phyloP scores from a whole-genome alignment of 2,888 invertebrate genomes.

The Dryobotodes eremita region DNA sequence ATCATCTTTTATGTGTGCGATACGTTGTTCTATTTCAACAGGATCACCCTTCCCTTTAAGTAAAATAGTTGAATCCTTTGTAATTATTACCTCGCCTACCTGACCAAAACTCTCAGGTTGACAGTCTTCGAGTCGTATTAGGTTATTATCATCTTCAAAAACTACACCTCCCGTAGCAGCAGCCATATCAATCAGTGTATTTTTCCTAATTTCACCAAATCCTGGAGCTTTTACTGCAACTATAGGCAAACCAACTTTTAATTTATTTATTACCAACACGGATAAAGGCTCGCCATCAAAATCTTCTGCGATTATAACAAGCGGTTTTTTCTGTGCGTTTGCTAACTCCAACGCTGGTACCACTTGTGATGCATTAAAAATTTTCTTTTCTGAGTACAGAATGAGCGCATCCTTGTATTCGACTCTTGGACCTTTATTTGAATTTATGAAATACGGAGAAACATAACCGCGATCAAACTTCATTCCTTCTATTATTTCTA shows the following conservation, averaged over 20 bases:
- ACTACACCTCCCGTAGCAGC: slow-evolving; percentile 97
- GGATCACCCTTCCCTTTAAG: slow-evolving; percentile 94
- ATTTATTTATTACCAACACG: slow-evolving; percentile 96
- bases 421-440: slow-evolving; percentile 98
- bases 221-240: slow-evolving; percentile 99
- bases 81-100: slow-evolving; percentile 96
- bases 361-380: slow-evolving; percentile 97
- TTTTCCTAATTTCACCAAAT: slow-evolving; percentile 98
- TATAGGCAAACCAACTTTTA: slow-evolving; percentile 97
- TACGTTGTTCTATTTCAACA: slow-evolving; percentile 94
- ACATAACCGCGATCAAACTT: slow-evolving; percentile 99
- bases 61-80: slow-evolving; percentile 97
- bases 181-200: slow-evolving; percentile 97
- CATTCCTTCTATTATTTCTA: slow-evolving; percentile 99
- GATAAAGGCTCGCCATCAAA: slow-evolving; percentile 98
- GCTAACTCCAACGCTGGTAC: slow-evolving; percentile 99
- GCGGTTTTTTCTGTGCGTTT: slow-evolving; percentile 96
- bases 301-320: slow-evolving; percentile 98
- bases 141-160: slow-evolving; percentile 97
- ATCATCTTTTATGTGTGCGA: slow-evolving; percentile 95
- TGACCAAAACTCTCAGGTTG: slow-evolving; percentile 94
- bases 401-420: slow-evolving; percentile 98
- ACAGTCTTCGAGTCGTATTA: slow-evolving; percentile 97
- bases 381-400: slow-evolving; percentile 98
- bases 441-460: slow-evolving; percentile 99